Evolutionary conservation across 2,888 invertebrate species (phyloP).

Genomic region (Aplocera efformata): DNA sequence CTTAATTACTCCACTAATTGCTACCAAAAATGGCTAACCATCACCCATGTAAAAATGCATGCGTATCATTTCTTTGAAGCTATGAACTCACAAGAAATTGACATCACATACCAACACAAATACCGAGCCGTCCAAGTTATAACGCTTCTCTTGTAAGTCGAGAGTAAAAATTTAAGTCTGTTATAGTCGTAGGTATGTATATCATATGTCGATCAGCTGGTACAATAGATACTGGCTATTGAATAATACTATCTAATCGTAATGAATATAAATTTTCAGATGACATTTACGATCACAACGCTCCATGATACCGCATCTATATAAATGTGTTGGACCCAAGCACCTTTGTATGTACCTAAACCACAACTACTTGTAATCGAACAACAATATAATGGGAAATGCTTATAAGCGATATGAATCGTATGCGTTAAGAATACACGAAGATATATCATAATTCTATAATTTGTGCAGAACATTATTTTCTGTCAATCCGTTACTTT

Average conservation of each 20-base stretch:
- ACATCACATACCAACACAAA: no score
- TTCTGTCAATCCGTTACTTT: no score
- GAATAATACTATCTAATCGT: constrained; percentile 77
- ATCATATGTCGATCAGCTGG: constrained; percentile 74
- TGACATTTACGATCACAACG: constrained; percentile 77
- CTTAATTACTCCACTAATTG: no score
- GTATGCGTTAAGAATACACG: no score
- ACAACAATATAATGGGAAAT: constrained; percentile 36
- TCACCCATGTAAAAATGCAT: no score
- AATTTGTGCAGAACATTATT: no score
- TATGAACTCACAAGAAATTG: no score
- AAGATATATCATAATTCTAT: no score
- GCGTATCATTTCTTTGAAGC: no score
- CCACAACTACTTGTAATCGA: constrained; percentile 2
- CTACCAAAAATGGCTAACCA: no score
- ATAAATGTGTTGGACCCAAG: constrained; percentile 67
- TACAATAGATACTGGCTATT: constrained; percentile 54
- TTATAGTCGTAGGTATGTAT: constrained; percentile 65
- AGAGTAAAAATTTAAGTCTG: constrained; percentile 49
- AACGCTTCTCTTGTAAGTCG: no score
- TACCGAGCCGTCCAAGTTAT: no score
- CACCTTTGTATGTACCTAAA: constrained; percentile 35
- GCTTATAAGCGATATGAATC: constrained; percentile 31
- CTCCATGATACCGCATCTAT: constrained; percentile 71
- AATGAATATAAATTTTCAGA: constrained; percentile 80